A percentile compares a stretch with the other conserved stretches of the same genome.
phyloP scores from a whole-genome alignment of 2,113 vertebrate genomes.

The Cyanoliseus patagonus region DNA sequence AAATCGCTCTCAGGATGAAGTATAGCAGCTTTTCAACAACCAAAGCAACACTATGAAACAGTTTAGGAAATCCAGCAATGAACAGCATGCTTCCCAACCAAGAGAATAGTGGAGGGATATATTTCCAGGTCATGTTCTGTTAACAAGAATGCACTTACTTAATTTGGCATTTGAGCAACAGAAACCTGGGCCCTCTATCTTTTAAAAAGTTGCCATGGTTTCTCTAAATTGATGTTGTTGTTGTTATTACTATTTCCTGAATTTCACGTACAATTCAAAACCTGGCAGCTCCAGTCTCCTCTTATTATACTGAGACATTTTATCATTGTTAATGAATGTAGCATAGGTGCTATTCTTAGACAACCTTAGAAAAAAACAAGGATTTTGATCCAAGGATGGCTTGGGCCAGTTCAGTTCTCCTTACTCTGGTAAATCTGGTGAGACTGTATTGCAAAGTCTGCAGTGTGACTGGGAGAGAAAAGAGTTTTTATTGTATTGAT shows the following conservation, averaged over 20 bases:
- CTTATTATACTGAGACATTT: not conserved
- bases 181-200: not conserved
- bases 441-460: not conserved
- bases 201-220: not conserved
- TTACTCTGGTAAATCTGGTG: not conserved
- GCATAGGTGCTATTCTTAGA: not conserved
- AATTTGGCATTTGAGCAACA: not conserved
- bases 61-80: not conserved
- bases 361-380: not conserved
- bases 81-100: not conserved
- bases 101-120: not conserved
- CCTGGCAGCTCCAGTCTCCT: not conserved
- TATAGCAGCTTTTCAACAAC: not conserved
- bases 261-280: not conserved
- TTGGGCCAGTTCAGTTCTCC: not conserved
- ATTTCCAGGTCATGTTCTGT: not conserved
- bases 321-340: constrained; percentile 16
- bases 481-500: not conserved
- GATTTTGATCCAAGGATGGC: not conserved
- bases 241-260: not conserved
- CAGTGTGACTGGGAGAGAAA: not conserved
- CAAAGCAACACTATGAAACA: not conserved
- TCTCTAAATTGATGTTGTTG: not conserved
- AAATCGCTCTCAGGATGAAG: not conserved
- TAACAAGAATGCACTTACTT: not conserved